These are phyloP conservation scores for Lepidocolaptes lacrymiger DNA, from an alignment of 2,797 vertebrate species.

Conservation along the genomic window DNA sequence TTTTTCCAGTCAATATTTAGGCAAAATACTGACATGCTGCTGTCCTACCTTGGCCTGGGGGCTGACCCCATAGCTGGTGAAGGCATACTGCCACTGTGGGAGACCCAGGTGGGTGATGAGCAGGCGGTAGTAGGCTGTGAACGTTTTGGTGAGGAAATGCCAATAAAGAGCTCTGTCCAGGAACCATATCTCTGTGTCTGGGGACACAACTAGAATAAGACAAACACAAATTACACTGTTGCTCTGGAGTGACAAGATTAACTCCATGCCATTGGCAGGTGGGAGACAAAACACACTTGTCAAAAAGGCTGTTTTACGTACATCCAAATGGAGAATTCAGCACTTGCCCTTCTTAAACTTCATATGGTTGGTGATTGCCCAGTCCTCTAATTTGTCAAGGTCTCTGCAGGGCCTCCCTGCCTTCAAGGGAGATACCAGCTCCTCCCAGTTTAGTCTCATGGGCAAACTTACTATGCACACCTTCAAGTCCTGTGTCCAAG, in stretches of 20 bases:
- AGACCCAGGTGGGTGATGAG: slow-evolving; percentile 95
- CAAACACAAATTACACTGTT: background rate
- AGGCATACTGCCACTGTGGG: slow-evolving; percentile 94
- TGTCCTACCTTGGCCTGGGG: slow-evolving; percentile 91
- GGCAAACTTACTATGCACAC: background rate
- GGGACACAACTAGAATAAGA: slow-evolving; percentile 73
- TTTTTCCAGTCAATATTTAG: background rate
- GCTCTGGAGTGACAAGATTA: background rate
- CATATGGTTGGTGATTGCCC: background rate
- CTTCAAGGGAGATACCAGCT: fast-evolving
- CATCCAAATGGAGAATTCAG: background rate
- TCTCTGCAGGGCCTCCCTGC: background rate
- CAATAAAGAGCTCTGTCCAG: slow-evolving; percentile 94
- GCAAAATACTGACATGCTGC: background rate
- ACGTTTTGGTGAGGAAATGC: slow-evolving; percentile 91
- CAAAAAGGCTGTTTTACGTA: background rate
- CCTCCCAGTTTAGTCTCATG: background rate
- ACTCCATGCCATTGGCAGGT: background rate
- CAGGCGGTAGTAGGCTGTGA: slow-evolving; percentile 93
- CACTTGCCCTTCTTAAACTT: background rate
- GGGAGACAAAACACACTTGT: background rate
- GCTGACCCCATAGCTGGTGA: slow-evolving; percentile 92
- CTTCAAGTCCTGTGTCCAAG: background rate
- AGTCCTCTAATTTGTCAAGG: background rate
- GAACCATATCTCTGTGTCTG: slow-evolving; percentile 93